Conservation (phyloP, 2,113 vertebrate species). For the Neodon shergylaensis region DNA sequence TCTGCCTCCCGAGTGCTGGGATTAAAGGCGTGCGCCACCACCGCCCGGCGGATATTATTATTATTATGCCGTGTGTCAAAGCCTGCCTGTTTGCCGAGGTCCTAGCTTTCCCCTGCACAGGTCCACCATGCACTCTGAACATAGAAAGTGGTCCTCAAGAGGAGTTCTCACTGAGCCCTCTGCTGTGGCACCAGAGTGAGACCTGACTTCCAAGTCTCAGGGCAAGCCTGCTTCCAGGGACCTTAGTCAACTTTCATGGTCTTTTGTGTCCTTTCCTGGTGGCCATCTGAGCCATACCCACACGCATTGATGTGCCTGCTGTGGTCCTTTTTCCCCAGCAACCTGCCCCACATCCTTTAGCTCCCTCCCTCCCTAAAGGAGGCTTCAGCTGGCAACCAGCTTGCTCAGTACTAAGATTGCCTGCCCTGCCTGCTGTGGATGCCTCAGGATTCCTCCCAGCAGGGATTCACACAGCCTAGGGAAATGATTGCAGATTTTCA, state of each 20-base stretch:
- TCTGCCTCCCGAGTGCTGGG: too few relatives aligned
- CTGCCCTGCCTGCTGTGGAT: rapidly evolving
- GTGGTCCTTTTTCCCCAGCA: too few relatives aligned
- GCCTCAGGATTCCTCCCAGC: rapidly evolving
- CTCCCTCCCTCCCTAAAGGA: neutral
- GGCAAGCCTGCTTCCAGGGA: neutral
- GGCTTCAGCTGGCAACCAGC: neutral
- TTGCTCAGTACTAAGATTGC: rapidly evolving
- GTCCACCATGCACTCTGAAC: neutral
- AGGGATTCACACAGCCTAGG: neutral
- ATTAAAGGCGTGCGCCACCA: too few relatives aligned
- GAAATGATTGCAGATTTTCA: neutral
- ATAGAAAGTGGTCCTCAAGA: neutral
- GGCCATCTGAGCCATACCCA: neutral
- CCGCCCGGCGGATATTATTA: neutral
- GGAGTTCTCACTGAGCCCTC: rapidly evolving
- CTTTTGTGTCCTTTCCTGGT: neutral
- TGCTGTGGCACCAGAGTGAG: rapidly evolving
- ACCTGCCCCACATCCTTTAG: neutral
- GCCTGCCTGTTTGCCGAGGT: neutral
- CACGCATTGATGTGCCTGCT: neutral
- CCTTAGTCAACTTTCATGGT: neutral
- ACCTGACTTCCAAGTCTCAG: neutral
- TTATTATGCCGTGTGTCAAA: too few relatives aligned
- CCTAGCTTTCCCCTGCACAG: neutral